Percentiles rank a stretch among this genome's conserved stretches.
Evolutionary conservation across 2,888 invertebrate species (phyloP).

Genomic region (Tiliacea citrago): DNA sequence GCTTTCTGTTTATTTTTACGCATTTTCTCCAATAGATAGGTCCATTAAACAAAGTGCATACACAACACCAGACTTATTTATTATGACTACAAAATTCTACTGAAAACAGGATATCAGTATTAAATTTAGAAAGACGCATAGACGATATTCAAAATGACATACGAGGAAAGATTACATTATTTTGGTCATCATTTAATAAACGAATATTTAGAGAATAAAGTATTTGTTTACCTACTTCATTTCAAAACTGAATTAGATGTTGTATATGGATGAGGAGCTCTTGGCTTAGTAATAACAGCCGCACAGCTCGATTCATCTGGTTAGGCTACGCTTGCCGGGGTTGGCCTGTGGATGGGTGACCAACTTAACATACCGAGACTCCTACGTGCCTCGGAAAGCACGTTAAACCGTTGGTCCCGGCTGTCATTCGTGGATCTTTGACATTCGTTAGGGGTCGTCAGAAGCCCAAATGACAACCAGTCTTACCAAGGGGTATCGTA

Average conservation of each 20-base stretch:
- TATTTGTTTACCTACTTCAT: background rate
- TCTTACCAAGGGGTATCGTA: no score
- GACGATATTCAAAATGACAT: background rate
- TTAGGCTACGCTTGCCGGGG: no score
- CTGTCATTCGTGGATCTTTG: no score
- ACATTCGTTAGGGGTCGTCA: no score
- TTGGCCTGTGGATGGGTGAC: no score
- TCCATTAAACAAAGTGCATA: conserved; percentile 3
- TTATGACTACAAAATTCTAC: background rate
- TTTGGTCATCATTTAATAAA: background rate
- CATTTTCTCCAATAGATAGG: background rate
- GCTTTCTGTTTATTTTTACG: background rate
- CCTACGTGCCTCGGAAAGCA: no score
- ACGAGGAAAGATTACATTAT: background rate
- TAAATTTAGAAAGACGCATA: background rate
- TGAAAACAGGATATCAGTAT: background rate
- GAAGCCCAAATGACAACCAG: no score
- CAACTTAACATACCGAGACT: no score
- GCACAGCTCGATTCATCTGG: no score
- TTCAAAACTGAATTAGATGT: background rate
- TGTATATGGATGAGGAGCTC: no score
- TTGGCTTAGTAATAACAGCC: no score
- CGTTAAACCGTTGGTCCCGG: no score
- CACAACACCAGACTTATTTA: background rate
- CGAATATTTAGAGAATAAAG: background rate